Conservation (phyloP, 2,797 vertebrate genomes). For the Hippopotamyrus pictus region DNA sequence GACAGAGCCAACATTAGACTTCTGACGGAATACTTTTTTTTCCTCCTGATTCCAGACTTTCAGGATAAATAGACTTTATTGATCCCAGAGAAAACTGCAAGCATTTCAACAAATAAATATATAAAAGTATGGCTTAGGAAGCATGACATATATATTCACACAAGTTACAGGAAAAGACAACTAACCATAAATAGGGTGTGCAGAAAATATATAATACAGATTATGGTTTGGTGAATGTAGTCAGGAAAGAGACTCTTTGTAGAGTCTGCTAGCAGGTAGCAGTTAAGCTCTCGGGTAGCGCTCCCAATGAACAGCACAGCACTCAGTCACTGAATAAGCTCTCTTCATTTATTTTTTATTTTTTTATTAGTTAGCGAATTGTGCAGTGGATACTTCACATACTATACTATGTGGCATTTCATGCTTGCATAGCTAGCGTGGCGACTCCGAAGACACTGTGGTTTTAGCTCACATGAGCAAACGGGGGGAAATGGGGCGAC, state of each 20-base stretch:
- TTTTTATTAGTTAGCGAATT: not conserved
- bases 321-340: not conserved
- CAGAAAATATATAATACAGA: not conserved
- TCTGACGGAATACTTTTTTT: not conserved
- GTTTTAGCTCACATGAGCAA: not conserved
- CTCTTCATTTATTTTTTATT: not conserved
- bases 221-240: not conserved
- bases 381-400: not conserved
- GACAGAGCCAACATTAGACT: not conserved
- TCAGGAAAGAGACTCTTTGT: not conserved
- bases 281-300: not conserved
- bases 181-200: not conserved
- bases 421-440: not conserved
- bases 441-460: not conserved
- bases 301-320: not conserved
- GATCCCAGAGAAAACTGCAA: not conserved
- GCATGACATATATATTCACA: not conserved
- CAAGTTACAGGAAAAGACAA: not conserved
- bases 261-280: not conserved
- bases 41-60: not conserved
- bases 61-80: not conserved
- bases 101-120: not conserved
- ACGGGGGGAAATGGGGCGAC: not conserved
- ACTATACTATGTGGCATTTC: not conserved
- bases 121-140: not conserved